Evolutionary conservation across 2,888 invertebrate genomes (phyloP).

Genomic region (Drosophila aldrichi): DNA sequence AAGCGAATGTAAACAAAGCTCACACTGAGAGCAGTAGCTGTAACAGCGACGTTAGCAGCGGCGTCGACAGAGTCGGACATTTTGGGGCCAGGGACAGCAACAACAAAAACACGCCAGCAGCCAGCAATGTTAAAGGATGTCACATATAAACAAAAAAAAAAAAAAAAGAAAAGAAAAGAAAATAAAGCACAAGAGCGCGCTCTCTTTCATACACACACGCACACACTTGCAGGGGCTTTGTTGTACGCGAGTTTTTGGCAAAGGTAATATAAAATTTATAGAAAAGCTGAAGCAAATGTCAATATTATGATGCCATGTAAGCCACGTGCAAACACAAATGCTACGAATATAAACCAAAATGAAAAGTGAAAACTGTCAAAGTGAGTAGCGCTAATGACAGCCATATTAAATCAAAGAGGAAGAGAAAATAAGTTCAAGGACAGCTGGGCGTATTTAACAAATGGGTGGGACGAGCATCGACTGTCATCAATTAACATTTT

Average conservation of each 20-base stretch:
- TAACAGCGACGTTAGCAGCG: constrained; percentile 35
- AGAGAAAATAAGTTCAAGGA: constrained; percentile 50
- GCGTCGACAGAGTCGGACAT: constrained; percentile 56
- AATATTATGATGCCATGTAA: constrained; percentile 54
- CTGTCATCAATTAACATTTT: constrained; percentile 24
- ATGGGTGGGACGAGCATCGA: not conserved
- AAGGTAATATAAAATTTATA: constrained; percentile 71
- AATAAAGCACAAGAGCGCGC: constrained; percentile 10
- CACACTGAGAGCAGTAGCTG: constrained; percentile 37
- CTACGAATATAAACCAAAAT: constrained; percentile 19
- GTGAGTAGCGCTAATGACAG: constrained; percentile 13
- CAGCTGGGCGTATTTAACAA: constrained; percentile 11
- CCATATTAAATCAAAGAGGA: not conserved
- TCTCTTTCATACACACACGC: constrained; percentile 15
- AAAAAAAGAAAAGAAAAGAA: no score
- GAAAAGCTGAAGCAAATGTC: constrained; percentile 63
- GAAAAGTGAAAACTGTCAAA: constrained; percentile 22
- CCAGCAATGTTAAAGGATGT: constrained; percentile 57
- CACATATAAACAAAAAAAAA: constrained; percentile 59
- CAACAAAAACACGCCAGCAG: constrained; percentile 34
- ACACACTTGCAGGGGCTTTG: constrained; percentile 20
- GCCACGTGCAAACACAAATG: constrained; percentile 33
- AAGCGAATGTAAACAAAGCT: constrained; percentile 73
- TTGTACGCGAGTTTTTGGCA: constrained; percentile 53
- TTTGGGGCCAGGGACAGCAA: constrained; percentile 77